Evolutionary conservation across 2,113 vertebrate genomes (phyloP).

Genomic region (Urocynchramus pylzowi): DNA sequence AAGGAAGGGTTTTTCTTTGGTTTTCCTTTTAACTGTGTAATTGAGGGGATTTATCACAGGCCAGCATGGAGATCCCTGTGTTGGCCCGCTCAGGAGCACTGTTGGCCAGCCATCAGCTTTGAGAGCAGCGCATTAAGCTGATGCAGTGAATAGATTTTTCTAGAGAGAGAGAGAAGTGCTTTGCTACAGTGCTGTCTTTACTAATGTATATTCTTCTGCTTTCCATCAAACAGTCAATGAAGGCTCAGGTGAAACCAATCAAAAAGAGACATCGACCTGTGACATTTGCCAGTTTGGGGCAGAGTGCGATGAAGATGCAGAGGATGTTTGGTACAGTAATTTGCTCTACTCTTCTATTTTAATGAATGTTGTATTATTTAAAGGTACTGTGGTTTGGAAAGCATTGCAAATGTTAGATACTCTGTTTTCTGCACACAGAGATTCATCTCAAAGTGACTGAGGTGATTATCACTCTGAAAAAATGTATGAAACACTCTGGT

Average conservation of each 20-base stretch:
- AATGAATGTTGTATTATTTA: slow-evolving; percentile 38
- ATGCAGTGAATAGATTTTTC: neutral
- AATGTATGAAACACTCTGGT: neutral
- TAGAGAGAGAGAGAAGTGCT: neutral
- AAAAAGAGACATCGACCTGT: slow-evolving; percentile 97
- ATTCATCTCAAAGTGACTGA: neutral
- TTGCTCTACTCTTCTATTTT: slow-evolving; percentile 53
- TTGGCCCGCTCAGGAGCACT: neutral
- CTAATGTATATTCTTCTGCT: slow-evolving; percentile 26
- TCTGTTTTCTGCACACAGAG: neutral
- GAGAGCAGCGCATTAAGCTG: neutral
- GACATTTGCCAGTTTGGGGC: slow-evolving; percentile 99
- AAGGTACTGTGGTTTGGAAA: neutral
- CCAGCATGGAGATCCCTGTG: neutral
- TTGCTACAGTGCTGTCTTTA: neutral
- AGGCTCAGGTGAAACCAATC: slow-evolving; percentile 93
- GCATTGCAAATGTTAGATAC: neutral
- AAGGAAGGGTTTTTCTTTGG: neutral
- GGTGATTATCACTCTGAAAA: slow-evolving; percentile 15
- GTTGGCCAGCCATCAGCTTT: neutral
- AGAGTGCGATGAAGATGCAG: slow-evolving; percentile 97
- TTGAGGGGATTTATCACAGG: neutral
- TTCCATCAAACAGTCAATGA: slow-evolving; percentile 83
- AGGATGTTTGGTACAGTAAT: slow-evolving; percentile 91
- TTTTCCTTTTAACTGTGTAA: neutral